Conservation (phyloP, 2,113 vertebrate species). For the Mirounga angustirostris region DNA sequence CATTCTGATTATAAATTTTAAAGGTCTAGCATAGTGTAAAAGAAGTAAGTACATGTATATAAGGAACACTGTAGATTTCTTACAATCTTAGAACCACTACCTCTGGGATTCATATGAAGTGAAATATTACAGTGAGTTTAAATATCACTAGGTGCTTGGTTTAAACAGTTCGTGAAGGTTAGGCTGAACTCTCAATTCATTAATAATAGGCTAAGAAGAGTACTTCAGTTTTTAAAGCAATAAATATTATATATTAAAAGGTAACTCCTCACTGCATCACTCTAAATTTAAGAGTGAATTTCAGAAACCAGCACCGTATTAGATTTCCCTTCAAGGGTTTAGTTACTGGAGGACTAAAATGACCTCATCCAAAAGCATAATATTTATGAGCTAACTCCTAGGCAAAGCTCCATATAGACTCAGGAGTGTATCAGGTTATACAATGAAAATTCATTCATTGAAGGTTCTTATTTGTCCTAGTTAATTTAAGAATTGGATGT, state of each 20-base stretch:
- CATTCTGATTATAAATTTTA: conserved; percentile 42
- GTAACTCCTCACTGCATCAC: neutral
- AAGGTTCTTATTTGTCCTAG: neutral
- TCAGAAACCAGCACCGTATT: conserved; percentile 18
- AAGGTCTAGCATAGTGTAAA: neutral
- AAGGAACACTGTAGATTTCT: neutral
- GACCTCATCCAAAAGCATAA: neutral
- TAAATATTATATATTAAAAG: conserved; percentile 45
- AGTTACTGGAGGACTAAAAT: neutral
- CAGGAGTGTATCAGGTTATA: neutral
- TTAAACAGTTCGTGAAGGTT: conserved; percentile 30
- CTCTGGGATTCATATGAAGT: conserved; percentile 42
- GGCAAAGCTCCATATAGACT: neutral
- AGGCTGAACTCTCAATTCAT: conserved; percentile 38
- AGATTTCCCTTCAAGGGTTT: conserved; percentile 2
- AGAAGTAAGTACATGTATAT: neutral
- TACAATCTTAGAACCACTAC: neutral
- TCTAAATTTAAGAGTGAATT: neutral
- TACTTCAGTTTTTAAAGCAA: conserved; percentile 55
- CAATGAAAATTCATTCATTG: neutral
- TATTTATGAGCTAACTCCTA: conserved; percentile 2
- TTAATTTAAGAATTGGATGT: conserved; percentile 13
- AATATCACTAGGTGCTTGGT: neutral
- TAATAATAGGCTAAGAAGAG: conserved; percentile 40
- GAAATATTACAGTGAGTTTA: conserved; percentile 52